phyloP scores from a whole-genome alignment of 53 echinoderm and acorn worm species.

The Mesocentrotus franciscanus region DNA sequence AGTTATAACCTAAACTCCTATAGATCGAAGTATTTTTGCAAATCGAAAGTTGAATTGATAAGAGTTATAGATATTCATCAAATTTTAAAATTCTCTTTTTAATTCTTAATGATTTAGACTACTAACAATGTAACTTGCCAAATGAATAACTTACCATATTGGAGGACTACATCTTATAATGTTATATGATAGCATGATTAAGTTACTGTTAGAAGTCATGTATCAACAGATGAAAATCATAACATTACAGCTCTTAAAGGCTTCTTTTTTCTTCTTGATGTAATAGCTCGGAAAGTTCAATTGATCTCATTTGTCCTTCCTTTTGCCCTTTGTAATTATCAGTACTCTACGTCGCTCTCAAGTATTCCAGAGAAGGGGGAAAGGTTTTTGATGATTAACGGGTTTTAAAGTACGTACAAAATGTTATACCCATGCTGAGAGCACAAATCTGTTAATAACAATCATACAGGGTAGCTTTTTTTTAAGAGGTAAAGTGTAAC shows the following conservation, averaged over 20 bases:
- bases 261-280: not conserved
- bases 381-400: not conserved
- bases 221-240: not conserved
- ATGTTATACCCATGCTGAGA: not conserved
- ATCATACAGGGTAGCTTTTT: not conserved
- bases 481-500: not conserved
- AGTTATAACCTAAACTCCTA: too few species aligned
- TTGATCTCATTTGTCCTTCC: not conserved
- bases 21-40: not conserved
- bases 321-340: not conserved
- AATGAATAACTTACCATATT: not conserved
- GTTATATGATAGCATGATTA: not conserved
- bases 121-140: conserved; percentile 31
- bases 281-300: too few species aligned
- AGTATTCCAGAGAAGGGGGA: not conserved
- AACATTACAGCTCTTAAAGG: not conserved
- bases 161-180: not conserved
- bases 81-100: not conserved
- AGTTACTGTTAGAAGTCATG: not conserved
- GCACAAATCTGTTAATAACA: not conserved
- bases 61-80: not conserved
- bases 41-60: not conserved
- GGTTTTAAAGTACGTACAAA: not conserved
- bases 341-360: not conserved
- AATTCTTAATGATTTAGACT: not conserved